A percentile compares a stretch with the other conserved stretches of the same genome.
Conservation (phyloP, 2,888 invertebrate species). For the Drosophila pegasa region DNA sequence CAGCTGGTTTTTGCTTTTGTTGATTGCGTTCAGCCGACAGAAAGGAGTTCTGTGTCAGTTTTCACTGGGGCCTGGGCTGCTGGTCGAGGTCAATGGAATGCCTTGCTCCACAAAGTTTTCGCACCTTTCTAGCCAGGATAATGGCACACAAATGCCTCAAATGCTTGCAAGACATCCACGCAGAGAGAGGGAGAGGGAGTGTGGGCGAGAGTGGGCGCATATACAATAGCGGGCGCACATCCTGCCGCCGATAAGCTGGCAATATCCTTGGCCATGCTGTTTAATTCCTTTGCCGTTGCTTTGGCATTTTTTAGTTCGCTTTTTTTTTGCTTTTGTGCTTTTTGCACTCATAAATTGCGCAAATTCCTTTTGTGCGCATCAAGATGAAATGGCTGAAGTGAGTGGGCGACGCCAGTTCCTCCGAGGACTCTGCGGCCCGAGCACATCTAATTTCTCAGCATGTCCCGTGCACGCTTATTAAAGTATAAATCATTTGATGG, state of each 20-base stretch:
- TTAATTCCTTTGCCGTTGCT: constrained; percentile 71
- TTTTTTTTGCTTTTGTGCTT: constrained; percentile 1
- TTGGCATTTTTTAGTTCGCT: constrained; percentile 59
- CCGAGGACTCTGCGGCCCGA: constrained; percentile 10
- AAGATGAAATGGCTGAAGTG: constrained; percentile 32
- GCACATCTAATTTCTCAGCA: constrained; percentile 72
- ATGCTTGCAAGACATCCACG: constrained; percentile 51
- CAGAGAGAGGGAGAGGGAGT: not conserved
- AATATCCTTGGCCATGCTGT: constrained; percentile 62
- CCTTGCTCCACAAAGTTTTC: constrained; percentile 44
- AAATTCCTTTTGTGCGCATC: constrained; percentile 72
- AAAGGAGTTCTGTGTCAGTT: constrained; percentile 18
- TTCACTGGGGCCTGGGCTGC: not conserved
- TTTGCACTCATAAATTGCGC: constrained; percentile 72
- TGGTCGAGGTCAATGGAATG: constrained; percentile 42
- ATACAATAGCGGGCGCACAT: constrained; percentile 22
- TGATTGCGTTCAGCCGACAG: constrained; percentile 1
- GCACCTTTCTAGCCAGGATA: constrained; percentile 62
- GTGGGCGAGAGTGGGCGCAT: not conserved
- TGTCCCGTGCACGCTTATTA: constrained; percentile 77
- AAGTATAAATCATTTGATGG: constrained; percentile 76
- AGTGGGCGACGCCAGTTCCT: not conserved
- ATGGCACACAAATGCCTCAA: constrained; percentile 69
- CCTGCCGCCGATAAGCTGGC: constrained; percentile 51
- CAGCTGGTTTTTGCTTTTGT: constrained; percentile 4